These are phyloP conservation scores for Lasioglossum albipes DNA, from an alignment of 1,140 invertebrate genomes.

Conservation along the genomic window DNA sequence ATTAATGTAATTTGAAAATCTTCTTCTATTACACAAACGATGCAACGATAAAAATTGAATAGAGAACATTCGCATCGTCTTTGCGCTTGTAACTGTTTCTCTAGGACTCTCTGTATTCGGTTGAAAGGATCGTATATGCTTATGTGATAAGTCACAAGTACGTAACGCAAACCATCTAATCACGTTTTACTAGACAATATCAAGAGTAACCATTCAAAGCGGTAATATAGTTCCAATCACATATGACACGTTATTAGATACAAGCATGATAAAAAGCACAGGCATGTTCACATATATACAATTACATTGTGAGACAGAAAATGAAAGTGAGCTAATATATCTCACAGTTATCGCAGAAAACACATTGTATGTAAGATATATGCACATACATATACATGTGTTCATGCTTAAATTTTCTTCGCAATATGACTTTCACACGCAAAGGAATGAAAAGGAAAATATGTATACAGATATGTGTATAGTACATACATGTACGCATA, in stretches of 20 bases:
- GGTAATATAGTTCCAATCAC: slow-evolving; percentile 56
- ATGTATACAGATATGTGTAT: slow-evolving; percentile 32
- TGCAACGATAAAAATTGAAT: neutral
- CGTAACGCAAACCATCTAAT: slow-evolving; percentile 40
- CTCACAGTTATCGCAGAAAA: slow-evolving; percentile 44
- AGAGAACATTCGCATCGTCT: slow-evolving; percentile 1
- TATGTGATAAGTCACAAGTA: slow-evolving; percentile 33
- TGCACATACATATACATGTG: slow-evolving; percentile 59
- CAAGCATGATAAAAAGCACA: slow-evolving; percentile 63
- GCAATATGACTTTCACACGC: slow-evolving; percentile 28
- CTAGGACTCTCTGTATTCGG: slow-evolving; percentile 8
- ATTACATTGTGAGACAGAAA: slow-evolving; percentile 48
- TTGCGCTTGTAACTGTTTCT: slow-evolving; percentile 1
- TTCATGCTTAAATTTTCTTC: slow-evolving; percentile 53
- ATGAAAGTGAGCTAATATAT: slow-evolving; percentile 31
- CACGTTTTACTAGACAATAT: slow-evolving; percentile 45
- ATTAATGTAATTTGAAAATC: neutral
- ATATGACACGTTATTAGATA: slow-evolving; percentile 60
- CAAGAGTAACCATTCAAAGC: slow-evolving; percentile 64
- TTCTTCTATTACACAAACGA: neutral
- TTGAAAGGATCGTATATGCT: slow-evolving; percentile 14
- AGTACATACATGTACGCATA: neutral
- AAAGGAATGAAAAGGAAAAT: slow-evolving; percentile 41
- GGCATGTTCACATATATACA: slow-evolving; percentile 61
- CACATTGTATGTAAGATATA: slow-evolving; percentile 53